Evolutionary conservation across 2,113 vertebrate genomes (phyloP), one percentile per base, ranked within the genome.

Genomic region (Climacteris rufus): DNA sequence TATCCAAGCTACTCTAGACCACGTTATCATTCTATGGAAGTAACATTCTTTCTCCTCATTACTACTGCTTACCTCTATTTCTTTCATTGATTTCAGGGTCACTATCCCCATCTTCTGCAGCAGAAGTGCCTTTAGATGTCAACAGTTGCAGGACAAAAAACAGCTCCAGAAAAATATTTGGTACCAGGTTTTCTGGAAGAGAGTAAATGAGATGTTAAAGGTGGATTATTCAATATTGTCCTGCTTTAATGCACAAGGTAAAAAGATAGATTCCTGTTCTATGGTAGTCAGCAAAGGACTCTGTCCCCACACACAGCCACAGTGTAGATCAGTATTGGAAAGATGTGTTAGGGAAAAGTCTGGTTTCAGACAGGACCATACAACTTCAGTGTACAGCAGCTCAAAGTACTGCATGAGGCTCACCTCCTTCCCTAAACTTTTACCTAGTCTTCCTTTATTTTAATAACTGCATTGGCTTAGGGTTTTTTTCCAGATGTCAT

Each of bases 71-170:
- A 98, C 98, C 97, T 95, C 91, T 61, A 80, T 40, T 72, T 90
- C 68, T 70, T 93, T 84, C 93, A 87, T 14, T 87, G 44, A 72
- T 59, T 89, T 98, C 97, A 87, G 96, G 49, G 45, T 98, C 96
- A 69, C 69, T 90, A 16, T 98, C 93, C n/a, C 75, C 97, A 80
- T 97, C 94, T 78, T 97, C 94, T 50, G 86, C 64, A 70, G 84
- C 2, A 39, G 96, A 95, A 83, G 97, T 97, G 69, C 98, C 98
- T 80, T 97, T 98, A 90, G 98, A 99, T 14, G 99, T 99, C 68
- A 99, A 97, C 78, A 99, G 96, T 94, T 99, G 99, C 95, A 99
- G 98, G 92, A 99, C 98, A 94, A 99, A 99, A 98, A 99, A 99
- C 47, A 99, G 98, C 98, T 99, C 99, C 98, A 99, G 91, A 92